Evolutionary conservation across 2,113 vertebrate genomes (phyloP).

Genomic region (Lepus americanus): DNA sequence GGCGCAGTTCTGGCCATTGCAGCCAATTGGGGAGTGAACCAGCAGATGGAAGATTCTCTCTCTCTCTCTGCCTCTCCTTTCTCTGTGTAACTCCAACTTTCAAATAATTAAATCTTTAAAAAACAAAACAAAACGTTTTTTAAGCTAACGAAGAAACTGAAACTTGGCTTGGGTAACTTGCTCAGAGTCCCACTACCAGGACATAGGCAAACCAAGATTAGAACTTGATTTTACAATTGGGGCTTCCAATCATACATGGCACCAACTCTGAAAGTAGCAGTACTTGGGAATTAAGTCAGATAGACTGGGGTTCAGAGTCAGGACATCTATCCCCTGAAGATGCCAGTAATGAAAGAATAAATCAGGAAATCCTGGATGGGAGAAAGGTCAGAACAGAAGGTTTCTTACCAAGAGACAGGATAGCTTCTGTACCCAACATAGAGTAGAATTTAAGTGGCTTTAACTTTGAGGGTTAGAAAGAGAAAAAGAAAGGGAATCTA

Average conservation of each 20-base stretch:
- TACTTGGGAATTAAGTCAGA: neutral
- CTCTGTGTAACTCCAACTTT: too few species aligned
- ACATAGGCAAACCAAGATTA: neutral
- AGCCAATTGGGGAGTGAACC: too few species aligned
- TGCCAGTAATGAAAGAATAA: neutral
- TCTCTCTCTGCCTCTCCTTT: too few species aligned
- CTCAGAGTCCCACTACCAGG: neutral
- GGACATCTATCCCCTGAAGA: neutral
- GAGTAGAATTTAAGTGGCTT: neutral
- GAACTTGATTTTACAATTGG: neutral
- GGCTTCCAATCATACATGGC: neutral
- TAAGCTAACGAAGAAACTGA: neutral
- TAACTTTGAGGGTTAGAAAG: constrained; percentile 7
- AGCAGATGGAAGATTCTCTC: too few species aligned
- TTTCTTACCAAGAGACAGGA: neutral
- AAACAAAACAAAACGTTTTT: neutral
- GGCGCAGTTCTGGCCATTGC: too few species aligned
- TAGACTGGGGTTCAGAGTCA: neutral
- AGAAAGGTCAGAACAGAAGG: neutral
- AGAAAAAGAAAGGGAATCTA: constrained; percentile 19
- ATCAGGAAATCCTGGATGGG: neutral
- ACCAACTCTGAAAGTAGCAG: neutral
- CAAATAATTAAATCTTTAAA: neutral
- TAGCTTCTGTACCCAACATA: neutral
- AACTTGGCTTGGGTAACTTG: neutral